Conservation (phyloP, 1,140 invertebrate genomes). For the Drosophila equinoxialis region DNA sequence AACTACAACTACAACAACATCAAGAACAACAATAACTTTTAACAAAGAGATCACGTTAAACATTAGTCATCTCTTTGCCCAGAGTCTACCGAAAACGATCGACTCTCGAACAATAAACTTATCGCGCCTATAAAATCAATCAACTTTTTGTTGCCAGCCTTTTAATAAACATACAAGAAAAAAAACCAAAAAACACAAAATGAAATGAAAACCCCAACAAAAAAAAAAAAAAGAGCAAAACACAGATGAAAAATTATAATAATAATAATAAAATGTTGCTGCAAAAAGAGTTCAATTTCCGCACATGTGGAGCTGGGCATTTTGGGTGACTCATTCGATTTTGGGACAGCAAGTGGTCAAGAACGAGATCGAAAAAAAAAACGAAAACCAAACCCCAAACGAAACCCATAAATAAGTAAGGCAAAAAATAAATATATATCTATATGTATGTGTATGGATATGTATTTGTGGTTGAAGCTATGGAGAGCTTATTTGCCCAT, state of each 20-base stretch:
- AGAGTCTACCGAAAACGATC: constrained; percentile 41
- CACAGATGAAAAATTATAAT: constrained; percentile 23
- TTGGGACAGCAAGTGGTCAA: constrained; percentile 56
- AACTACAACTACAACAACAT: constrained; percentile 12
- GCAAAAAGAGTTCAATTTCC: constrained; percentile 72
- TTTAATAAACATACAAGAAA: constrained; percentile 35
- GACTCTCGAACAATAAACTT: constrained; percentile 64
- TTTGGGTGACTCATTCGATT: constrained; percentile 57
- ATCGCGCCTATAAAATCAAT: constrained; percentile 80
- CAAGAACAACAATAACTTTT: constrained; percentile 31
- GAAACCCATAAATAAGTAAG: constrained; percentile 69
- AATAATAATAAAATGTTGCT: constrained; percentile 63
- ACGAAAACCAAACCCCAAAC: constrained; percentile 22
- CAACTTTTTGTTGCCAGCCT: constrained; percentile 47
- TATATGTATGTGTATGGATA: constrained; percentile 27
- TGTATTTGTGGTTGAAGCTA: constrained; percentile 24
- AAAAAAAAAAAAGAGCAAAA: constrained; percentile 1
- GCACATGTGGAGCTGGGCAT: constrained; percentile 51
- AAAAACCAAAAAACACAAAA: constrained; percentile 17
- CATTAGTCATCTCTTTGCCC: constrained; percentile 67
- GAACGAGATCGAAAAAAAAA: constrained; percentile 25
- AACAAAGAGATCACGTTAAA: constrained; percentile 64
- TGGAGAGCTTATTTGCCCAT: constrained; percentile 60
- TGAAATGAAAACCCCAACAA: background rate
- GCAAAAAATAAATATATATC: constrained; percentile 50